Conservation (phyloP, 2,888 invertebrate genomes). For the Syrista parreyssii region DNA sequence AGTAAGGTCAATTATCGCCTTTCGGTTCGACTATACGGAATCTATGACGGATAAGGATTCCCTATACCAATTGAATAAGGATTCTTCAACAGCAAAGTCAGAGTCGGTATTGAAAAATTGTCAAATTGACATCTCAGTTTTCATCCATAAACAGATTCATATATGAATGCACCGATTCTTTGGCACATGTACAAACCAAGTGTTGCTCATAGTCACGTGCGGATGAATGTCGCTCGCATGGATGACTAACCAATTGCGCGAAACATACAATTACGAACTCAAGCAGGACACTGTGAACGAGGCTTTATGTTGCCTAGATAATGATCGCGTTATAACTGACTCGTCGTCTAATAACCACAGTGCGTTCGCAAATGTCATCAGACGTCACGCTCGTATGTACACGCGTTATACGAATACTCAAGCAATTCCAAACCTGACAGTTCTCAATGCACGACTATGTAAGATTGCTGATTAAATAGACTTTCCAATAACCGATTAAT, state of each 20-base stretch:
- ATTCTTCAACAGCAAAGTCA: no score
- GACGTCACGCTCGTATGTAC: not conserved
- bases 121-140: no score
- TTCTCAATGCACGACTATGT: not conserved
- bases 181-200: no score
- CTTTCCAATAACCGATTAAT: conserved; percentile 2
- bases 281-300: conserved; percentile 41
- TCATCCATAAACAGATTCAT: no score
- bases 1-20: no score
- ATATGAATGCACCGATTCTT: no score
- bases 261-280: conserved; percentile 50
- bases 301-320: conserved; percentile 38
- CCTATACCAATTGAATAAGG: no score
- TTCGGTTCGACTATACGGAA: no score
- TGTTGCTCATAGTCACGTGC: no score
- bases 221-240: not conserved
- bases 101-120: no score
- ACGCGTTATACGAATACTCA: no score
- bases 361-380: not conserved
- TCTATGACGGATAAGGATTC: no score
- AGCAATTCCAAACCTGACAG: not conserved
- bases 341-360: conserved; percentile 38
- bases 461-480: not conserved
- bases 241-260: conserved; percentile 49
- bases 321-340: conserved; percentile 39